Conservation (phyloP, 1,140 invertebrate species). For the Neoseiulus cucumeris region DNA sequence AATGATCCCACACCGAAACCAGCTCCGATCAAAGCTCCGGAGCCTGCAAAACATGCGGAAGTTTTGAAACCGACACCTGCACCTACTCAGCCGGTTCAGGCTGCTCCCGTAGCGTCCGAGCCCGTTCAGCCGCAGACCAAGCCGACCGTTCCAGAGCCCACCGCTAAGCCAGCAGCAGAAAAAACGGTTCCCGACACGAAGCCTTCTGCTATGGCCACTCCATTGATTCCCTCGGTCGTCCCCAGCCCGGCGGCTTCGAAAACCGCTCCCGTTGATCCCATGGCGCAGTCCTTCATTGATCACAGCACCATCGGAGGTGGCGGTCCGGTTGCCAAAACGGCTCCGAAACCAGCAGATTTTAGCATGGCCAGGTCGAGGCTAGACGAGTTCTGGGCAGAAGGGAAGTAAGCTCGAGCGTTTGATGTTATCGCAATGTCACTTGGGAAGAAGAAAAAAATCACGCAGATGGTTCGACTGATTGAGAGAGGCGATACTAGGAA, state of each 20-base stretch:
- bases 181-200: neutral
- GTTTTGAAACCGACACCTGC: neutral
- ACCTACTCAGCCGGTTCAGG: neutral
- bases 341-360: slow-evolving; percentile 1
- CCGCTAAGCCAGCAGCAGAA: neutral
- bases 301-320: neutral
- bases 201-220: neutral
- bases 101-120: neutral
- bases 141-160: too few relatives aligned
- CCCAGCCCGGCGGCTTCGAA: neutral
- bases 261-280: neutral
- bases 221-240: neutral
- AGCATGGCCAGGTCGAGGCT: slow-evolving; percentile 9
- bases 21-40: neutral
- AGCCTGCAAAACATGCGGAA: neutral
- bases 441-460: too few relatives aligned
- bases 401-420: neutral
- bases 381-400: slow-evolving; percentile 9
- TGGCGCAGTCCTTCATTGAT: slow-evolving; percentile 11
- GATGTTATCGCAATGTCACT: too few relatives aligned
- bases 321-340: neutral
- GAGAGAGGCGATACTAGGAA: too few relatives aligned
- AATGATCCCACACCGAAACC: neutral
- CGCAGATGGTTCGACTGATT: too few relatives aligned
- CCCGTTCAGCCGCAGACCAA: neutral